Evolutionary conservation across 2,797 vertebrate genomes (phyloP), one percentile per base, ranked within the genome.

Genomic region (Knipowitschia caucasica): DNA sequence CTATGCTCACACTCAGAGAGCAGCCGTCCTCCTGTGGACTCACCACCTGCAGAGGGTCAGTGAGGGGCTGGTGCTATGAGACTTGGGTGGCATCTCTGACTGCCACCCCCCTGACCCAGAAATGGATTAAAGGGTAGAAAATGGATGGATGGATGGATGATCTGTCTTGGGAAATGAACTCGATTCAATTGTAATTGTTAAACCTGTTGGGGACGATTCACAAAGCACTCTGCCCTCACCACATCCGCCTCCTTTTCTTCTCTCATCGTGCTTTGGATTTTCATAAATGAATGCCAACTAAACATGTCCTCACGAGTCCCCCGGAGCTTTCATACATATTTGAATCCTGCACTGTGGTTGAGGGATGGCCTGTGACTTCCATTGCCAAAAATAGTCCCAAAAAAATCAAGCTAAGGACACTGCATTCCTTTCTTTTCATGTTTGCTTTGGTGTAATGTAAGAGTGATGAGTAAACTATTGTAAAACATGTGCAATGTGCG

Each of bases 331-430:
- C 27, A 33, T 54, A 30, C 54, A 53, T 43, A 11, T 26, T 43
- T 59, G 59, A 67, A 69, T 56, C 24, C 53, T 50, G 4, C 59
- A 40, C 56, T 43, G 66, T 57, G 51, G 55, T 51, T 71, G 62
- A 68, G 60, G 74, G 63, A 77, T 50, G 56, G 63, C 63, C 39
- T 69, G 53, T 17, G 58, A 56, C 56, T 12, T 45, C 51, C 34
- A 33, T 62, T 66, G 42, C 62, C 60, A 40, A 66, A 74, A 51
- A 50, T 52, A 38, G 67, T 54, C 59, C 50, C 60, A 56, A 58
- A 76, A 55, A 75, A 75, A 71, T 53, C 65, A 64, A 50, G 69
- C 71, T 42, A 34, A 68, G 62, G 50, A 66, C 33, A 8, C 57
- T 7, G 39, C 53, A 25, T 61, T 23, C 45, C 64, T 69, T 39